Conservation (phyloP, 2,113 vertebrate species). For the Engraulis encrasicolus region DNA sequence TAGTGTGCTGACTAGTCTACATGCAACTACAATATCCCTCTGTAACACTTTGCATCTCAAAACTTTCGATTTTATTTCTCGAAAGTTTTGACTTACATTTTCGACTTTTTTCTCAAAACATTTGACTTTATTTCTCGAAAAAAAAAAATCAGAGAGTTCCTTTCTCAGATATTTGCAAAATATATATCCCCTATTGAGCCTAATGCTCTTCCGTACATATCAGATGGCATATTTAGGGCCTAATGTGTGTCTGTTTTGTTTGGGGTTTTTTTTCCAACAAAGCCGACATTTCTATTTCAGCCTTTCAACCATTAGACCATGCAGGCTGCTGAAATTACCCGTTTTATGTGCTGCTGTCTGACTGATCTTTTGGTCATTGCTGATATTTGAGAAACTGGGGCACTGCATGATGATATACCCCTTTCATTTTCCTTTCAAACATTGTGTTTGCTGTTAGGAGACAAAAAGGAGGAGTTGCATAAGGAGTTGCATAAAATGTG, state of each 20-base stretch:
- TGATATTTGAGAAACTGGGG: background rate
- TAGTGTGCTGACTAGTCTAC: no score
- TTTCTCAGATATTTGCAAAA: no score
- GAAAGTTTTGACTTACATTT: no score
- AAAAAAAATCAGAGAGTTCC: no score
- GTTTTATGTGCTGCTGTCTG: background rate
- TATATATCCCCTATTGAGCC: no score
- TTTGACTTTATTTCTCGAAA: no score
- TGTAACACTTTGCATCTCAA: no score
- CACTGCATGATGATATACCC: background rate
- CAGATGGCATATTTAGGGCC: no score
- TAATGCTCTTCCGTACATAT: no score
- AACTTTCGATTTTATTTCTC: no score
- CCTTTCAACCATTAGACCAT: background rate
- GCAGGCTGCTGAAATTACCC: background rate
- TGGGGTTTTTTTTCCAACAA: background rate
- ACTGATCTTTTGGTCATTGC: background rate
- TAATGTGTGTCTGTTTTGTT: background rate
- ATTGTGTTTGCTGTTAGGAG: background rate
- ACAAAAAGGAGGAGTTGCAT: background rate
- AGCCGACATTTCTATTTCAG: background rate
- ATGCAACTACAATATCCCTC: no score
- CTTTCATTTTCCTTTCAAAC: background rate
- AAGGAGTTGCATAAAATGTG: background rate
- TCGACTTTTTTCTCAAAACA: no score